These are phyloP conservation scores for Cinara cedri DNA, from an alignment of 2,888 invertebrate species.

Conservation along the genomic window DNA sequence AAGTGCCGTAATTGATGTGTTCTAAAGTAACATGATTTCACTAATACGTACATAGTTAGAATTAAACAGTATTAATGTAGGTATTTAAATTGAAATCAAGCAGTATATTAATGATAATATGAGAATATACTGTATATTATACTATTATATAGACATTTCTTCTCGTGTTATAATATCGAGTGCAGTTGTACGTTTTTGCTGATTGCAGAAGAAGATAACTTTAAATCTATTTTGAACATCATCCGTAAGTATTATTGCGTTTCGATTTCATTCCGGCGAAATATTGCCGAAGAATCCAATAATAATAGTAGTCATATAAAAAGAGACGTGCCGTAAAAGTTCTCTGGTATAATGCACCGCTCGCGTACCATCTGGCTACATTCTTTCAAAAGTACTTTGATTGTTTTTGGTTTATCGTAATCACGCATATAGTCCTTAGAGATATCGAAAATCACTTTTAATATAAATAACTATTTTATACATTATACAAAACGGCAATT, in stretches of 20 bases:
- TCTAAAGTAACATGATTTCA: too few relatives aligned
- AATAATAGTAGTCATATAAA: constrained; percentile 17
- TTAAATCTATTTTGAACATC: constrained; percentile 33
- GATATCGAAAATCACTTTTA: background rate
- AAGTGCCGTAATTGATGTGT: too few relatives aligned
- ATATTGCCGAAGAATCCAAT: constrained; percentile 45
- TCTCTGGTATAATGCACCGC: constrained; percentile 25
- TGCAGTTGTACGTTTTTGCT: background rate
- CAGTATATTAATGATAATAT: too few relatives aligned
- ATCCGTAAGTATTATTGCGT: constrained; percentile 30
- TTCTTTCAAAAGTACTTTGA: constrained; percentile 38
- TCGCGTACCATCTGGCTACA: constrained; percentile 18
- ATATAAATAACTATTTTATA: background rate
- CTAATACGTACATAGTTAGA: too few relatives aligned
- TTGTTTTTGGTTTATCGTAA: constrained; percentile 12
- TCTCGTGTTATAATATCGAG: constrained; percentile 8
- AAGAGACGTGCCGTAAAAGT: constrained; percentile 30
- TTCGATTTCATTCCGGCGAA: constrained; percentile 17
- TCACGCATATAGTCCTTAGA: background rate
- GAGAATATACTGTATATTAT: too few relatives aligned
- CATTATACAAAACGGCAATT: too few relatives aligned
- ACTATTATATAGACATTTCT: too few relatives aligned
- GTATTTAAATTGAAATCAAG: too few relatives aligned
- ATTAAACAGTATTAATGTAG: too few relatives aligned
- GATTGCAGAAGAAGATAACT: constrained; percentile 34